phyloP scores from a whole-genome alignment of 2,113 vertebrate species.

The Neodon shergylaensis region DNA sequence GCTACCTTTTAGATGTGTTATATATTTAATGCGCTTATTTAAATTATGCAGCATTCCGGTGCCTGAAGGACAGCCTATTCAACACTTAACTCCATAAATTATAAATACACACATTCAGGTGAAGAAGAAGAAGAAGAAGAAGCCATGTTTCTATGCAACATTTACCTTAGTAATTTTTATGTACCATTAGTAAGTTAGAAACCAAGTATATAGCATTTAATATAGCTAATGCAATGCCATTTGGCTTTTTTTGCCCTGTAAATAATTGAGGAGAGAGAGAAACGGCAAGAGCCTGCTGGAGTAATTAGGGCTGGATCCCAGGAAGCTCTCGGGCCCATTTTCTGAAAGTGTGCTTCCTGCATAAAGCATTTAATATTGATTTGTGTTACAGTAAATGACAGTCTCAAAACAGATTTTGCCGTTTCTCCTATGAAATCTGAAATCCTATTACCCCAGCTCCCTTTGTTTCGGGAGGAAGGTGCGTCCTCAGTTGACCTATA shows the following conservation, averaged over 20 bases:
- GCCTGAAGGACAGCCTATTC: constrained; percentile 70
- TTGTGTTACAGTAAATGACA: constrained; percentile 85
- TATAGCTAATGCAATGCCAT: constrained; percentile 82
- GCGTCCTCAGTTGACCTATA: constrained; percentile 80
- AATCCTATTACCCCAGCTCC: constrained; percentile 81
- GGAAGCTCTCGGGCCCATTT: constrained; percentile 85
- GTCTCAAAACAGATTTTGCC: constrained; percentile 85
- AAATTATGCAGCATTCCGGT: constrained; percentile 77
- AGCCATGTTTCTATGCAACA: constrained; percentile 76
- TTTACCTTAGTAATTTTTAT: constrained; percentile 80
- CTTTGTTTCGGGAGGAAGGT: constrained; percentile 80
- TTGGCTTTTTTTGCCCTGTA: constrained; percentile 81
- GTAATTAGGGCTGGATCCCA: constrained; percentile 86
- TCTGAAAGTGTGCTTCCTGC: constrained; percentile 88
- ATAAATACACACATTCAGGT: constrained; percentile 76
- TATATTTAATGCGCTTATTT: constrained; percentile 82
- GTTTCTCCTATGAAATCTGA: constrained; percentile 84
- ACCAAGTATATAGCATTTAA: constrained; percentile 78
- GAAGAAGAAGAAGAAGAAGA: constrained; percentile 50
- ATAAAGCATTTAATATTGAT: constrained; percentile 90
- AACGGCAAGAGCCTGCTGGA: constrained; percentile 82
- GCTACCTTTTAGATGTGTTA: constrained; percentile 78
- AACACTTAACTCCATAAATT: constrained; percentile 74
- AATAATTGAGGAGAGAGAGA: constrained; percentile 88
- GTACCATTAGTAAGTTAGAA: constrained; percentile 80